Conservation (phyloP, 2,888 invertebrate species). For the Troilus luridus region DNA sequence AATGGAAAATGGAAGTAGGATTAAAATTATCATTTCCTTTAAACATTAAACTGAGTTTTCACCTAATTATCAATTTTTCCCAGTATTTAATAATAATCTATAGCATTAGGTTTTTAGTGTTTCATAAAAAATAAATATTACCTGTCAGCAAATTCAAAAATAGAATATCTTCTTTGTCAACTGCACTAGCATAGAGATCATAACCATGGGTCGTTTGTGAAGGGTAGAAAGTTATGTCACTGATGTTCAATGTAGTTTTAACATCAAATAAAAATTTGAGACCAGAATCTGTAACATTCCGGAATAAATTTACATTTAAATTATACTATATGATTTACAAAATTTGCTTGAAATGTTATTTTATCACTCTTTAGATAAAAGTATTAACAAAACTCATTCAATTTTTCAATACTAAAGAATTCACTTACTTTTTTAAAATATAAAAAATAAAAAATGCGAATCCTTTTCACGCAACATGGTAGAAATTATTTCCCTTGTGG, state of each 20-base stretch:
- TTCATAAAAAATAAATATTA: constrained; percentile 66
- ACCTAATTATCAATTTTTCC: too few relatives aligned
- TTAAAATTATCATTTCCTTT: too few relatives aligned
- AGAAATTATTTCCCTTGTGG: too few relatives aligned
- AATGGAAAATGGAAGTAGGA: too few relatives aligned
- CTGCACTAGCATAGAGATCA: constrained; percentile 80
- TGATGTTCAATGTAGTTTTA: constrained; percentile 81
- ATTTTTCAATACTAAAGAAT: too few relatives aligned
- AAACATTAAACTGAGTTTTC: too few relatives aligned
- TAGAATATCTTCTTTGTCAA: constrained; percentile 80
- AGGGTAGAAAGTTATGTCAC: constrained; percentile 81
- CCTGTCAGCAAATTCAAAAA: constrained; percentile 80
- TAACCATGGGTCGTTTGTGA: constrained; percentile 81
- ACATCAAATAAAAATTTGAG: constrained; percentile 81
- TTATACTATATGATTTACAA: neutral
- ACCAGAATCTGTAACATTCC: constrained; percentile 73
- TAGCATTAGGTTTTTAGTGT: too few relatives aligned
- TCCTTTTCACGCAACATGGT: too few relatives aligned
- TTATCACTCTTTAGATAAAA: neutral
- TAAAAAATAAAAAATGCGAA: too few relatives aligned
- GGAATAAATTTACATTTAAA: constrained; percentile 40
- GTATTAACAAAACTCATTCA: too few relatives aligned
- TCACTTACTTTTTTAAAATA: too few relatives aligned
- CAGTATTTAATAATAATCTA: too few relatives aligned
- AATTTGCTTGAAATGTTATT: neutral